Evolutionary conservation across 2,797 vertebrate genomes (phyloP).

Genomic region (Falco rusticolus): DNA sequence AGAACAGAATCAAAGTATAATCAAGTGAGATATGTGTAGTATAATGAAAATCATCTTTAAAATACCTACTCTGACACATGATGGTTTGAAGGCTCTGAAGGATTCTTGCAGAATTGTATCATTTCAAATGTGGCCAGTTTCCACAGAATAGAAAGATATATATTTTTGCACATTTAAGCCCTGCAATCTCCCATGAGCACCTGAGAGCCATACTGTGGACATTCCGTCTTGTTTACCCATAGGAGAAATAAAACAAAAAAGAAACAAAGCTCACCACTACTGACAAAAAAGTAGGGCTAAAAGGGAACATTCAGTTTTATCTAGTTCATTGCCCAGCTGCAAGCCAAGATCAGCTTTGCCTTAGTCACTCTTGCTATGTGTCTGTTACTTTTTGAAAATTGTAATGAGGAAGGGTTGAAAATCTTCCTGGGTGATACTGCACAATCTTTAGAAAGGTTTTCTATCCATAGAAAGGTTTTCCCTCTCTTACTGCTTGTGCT

Average conservation of each 20-base stretch:
- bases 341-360: neutral
- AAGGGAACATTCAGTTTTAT: neutral
- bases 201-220: neutral
- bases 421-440: neutral
- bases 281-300: neutral
- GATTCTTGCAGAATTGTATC: neutral
- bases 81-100: neutral
- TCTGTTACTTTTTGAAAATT: neutral
- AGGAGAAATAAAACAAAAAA: neutral
- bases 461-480: neutral
- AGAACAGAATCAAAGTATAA: neutral
- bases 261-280: neutral
- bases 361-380: neutral
- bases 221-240: neutral
- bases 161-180: rapidly evolving
- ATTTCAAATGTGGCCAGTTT: neutral
- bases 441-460: neutral
- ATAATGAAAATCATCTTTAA: neutral
- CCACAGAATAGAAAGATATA: neutral
- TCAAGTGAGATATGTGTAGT: neutral
- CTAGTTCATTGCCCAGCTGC: neutral
- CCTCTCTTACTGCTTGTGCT: neutral
- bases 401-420: neutral
- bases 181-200: neutral
- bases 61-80: neutral